Conservation (phyloP, 2,797 vertebrate species). For the Discoglossus pictus region DNA sequence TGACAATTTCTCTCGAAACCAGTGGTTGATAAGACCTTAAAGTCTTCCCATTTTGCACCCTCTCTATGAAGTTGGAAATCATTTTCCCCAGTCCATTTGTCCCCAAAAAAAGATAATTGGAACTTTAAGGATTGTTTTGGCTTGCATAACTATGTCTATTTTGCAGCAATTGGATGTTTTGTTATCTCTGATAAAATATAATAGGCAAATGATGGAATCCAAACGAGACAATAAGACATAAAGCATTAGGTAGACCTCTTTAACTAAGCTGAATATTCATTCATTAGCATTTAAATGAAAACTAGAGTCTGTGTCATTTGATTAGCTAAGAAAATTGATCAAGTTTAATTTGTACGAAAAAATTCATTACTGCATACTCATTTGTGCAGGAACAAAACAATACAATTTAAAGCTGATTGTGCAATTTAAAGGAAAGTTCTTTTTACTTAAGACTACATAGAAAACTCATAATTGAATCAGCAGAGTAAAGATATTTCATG, state of each 20-base stretch:
- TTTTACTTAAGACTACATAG: conserved; percentile 27
- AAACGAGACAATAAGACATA: conserved; percentile 43
- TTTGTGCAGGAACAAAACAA: conserved; percentile 43
- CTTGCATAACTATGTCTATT: background rate
- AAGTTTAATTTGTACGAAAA: conserved; percentile 51
- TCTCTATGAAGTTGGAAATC: too few species aligned
- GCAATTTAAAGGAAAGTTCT: conserved; percentile 32
- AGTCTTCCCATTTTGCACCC: too few species aligned
- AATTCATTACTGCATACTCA: conserved; percentile 47
- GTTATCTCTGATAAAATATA: conserved; percentile 40
- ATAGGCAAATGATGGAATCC: conserved; percentile 36
- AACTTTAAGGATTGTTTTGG: too few species aligned
- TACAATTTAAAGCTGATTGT: conserved; percentile 46
- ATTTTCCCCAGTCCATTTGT: too few species aligned
- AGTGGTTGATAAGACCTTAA: too few species aligned
- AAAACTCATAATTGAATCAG: conserved; percentile 42
- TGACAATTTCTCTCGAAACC: too few species aligned
- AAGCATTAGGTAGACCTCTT: conserved; percentile 41
- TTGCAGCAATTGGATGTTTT: conserved; percentile 31
- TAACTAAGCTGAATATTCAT: conserved; percentile 47
- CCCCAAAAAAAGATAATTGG: too few species aligned
- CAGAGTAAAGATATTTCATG: conserved; percentile 9
- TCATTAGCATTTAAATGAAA: conserved; percentile 54
- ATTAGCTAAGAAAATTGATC: conserved; percentile 50
- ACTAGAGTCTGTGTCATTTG: conserved; percentile 51